A percentile compares a stretch with the other conserved stretches of the same genome.
phyloP scores from a whole-genome alignment of 2,113 vertebrate genomes.

The Sterrhoptilus dennistouni region DNA sequence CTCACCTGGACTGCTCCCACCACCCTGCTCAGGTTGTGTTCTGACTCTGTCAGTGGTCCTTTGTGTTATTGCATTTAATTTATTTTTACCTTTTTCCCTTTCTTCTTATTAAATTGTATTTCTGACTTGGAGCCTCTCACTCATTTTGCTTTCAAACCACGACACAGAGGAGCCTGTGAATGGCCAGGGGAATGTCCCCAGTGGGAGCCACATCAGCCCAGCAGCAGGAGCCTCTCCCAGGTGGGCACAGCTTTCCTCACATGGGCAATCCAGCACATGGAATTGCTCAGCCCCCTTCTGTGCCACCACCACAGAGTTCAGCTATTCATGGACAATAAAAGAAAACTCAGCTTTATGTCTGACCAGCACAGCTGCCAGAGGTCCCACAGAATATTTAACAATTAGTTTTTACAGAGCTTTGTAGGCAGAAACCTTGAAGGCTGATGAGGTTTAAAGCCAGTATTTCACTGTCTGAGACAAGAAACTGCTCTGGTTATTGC shows the following conservation, averaged over 20 bases:
- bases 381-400: not conserved
- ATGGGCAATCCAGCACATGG: not conserved
- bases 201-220: not conserved
- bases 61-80: too few relatives aligned
- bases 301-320: not conserved
- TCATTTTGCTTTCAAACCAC: too few relatives aligned
- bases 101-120: too few relatives aligned
- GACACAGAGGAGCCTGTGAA: not conserved
- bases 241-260: rapidly evolving
- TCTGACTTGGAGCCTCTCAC: too few relatives aligned
- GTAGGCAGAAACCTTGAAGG: not conserved
- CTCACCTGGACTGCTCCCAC: too few relatives aligned
- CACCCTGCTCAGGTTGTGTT: too few relatives aligned
- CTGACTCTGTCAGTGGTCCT: too few relatives aligned
- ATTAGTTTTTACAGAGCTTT: not conserved
- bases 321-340: not conserved
- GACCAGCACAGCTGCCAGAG: not conserved
- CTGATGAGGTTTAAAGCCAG: not conserved
- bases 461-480: not conserved
- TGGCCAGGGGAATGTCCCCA: not conserved
- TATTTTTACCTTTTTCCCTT: too few relatives aligned
- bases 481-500: not conserved
- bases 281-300: not conserved
- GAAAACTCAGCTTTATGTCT: not conserved
- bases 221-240: not conserved